A percentile compares a stretch with the other conserved stretches of the same genome.
phyloP scores from a whole-genome alignment of 2,888 invertebrate species.

The Pyrgus malvae region DNA sequence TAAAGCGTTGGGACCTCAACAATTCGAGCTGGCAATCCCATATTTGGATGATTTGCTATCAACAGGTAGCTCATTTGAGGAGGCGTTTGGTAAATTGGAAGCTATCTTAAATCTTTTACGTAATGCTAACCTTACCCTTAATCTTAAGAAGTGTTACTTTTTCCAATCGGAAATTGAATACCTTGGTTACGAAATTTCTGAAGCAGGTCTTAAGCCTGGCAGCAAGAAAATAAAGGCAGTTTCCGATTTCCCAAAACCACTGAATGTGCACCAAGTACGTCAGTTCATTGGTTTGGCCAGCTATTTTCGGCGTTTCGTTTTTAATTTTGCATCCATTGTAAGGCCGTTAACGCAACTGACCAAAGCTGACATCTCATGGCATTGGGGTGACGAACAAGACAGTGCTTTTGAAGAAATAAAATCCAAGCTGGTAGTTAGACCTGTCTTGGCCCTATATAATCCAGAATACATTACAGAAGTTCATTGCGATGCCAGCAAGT shows the following conservation, averaged over 20 bases:
- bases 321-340: slow-evolving; percentile 39
- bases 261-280: slow-evolving; percentile 37
- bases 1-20: background rate
- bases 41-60: background rate
- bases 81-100: background rate
- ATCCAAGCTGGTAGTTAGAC: background rate
- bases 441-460: background rate
- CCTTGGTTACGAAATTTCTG: slow-evolving; percentile 4
- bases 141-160: slow-evolving; percentile 4
- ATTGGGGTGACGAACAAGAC: background rate
- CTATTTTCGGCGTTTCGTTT: slow-evolving; percentile 43
- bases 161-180: slow-evolving; percentile 1
- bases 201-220: background rate
- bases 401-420: background rate
- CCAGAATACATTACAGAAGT: background rate
- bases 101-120: background rate
- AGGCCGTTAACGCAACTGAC: slow-evolving; percentile 36
- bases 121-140: slow-evolving; percentile 1
- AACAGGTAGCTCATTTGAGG: background rate
- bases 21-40: background rate
- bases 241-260: background rate
- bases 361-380: slow-evolving; percentile 35
- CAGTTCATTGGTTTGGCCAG: slow-evolving; percentile 40
- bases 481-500: background rate
- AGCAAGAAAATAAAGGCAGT: background rate